Percentiles rank a stretch among this genome's conserved stretches.
phyloP scores from a whole-genome alignment of 53 echinoderm and acorn worm genomes.

The Hippasteria phrygiana region DNA sequence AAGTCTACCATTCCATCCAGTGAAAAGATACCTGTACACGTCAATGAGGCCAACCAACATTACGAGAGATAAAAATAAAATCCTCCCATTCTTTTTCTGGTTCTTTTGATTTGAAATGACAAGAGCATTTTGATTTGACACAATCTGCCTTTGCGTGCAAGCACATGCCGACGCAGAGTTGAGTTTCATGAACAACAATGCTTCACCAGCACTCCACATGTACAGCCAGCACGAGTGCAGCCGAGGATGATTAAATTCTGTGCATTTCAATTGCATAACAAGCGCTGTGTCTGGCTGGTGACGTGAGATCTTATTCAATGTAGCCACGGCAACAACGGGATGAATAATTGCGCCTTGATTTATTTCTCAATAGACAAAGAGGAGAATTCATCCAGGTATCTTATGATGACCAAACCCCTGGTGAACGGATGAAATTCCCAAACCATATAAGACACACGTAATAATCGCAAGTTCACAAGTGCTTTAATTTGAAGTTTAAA shows the following conservation, averaged over 20 bases:
- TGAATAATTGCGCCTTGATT: background rate
- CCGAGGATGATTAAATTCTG: background rate
- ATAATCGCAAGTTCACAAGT: too few relatives aligned
- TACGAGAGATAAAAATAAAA: background rate
- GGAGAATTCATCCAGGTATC: too few relatives aligned
- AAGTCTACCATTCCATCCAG: background rate
- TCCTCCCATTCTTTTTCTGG: background rate
- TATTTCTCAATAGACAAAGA: background rate
- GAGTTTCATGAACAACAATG: slow-evolving; percentile 24
- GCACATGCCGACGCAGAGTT: background rate
- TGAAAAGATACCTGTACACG: background rate
- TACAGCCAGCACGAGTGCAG: background rate
- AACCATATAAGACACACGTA: too few relatives aligned
- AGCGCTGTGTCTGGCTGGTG: slow-evolving; percentile 3
- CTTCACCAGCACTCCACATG: background rate
- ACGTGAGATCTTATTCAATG: slow-evolving; percentile 47
- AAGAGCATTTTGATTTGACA: background rate
- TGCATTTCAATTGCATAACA: slow-evolving; percentile 7
- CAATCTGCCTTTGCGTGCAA: slow-evolving; percentile 7
- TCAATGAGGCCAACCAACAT: background rate
- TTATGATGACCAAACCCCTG: too few relatives aligned
- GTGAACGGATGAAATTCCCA: too few relatives aligned
- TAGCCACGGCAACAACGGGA: slow-evolving; percentile 36
- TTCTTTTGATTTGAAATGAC: background rate
- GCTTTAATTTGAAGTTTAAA: too few relatives aligned